Percentiles rank a stretch among this genome's conserved stretches.
These are phyloP conservation scores for Tiliacea aurago DNA, from an alignment of 2,888 invertebrate species.

Conservation along the genomic window DNA sequence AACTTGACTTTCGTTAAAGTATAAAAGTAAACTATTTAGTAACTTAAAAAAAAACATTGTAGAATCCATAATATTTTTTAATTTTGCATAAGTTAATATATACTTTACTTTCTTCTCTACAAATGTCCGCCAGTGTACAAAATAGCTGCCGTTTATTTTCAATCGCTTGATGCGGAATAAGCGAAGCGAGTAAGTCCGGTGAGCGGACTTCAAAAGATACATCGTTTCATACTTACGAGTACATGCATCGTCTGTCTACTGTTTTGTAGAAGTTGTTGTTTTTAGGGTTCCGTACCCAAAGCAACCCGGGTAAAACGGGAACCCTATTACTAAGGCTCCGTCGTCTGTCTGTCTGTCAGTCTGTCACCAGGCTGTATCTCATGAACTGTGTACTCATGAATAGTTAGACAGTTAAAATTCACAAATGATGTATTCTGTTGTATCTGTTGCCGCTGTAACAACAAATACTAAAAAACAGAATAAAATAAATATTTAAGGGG, in stretches of 20 bases:
- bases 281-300: too few relatives aligned
- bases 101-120: not conserved
- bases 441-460: too few relatives aligned
- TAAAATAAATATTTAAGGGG: too few relatives aligned
- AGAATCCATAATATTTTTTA: not conserved
- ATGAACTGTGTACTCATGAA: too few relatives aligned
- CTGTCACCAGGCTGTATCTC: too few relatives aligned
- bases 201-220: conserved; percentile 59
- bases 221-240: not conserved
- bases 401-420: too few relatives aligned
- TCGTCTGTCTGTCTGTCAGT: too few relatives aligned
- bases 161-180: conserved; percentile 49
- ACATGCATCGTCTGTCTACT: not conserved
- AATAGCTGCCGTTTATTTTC: conserved; percentile 64
- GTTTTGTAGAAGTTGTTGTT: not conserved
- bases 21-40: not conserved
- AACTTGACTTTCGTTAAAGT: not conserved
- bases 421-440: too few relatives aligned
- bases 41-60: not conserved
- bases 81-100: not conserved
- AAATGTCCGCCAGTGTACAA: conserved; percentile 58
- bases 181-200: conserved; percentile 55
- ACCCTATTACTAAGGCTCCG: too few relatives aligned
- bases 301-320: too few relatives aligned
- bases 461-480: too few relatives aligned